phyloP scores from a whole-genome alignment of 2,888 invertebrate genomes.

The Fragum sueziense region DNA sequence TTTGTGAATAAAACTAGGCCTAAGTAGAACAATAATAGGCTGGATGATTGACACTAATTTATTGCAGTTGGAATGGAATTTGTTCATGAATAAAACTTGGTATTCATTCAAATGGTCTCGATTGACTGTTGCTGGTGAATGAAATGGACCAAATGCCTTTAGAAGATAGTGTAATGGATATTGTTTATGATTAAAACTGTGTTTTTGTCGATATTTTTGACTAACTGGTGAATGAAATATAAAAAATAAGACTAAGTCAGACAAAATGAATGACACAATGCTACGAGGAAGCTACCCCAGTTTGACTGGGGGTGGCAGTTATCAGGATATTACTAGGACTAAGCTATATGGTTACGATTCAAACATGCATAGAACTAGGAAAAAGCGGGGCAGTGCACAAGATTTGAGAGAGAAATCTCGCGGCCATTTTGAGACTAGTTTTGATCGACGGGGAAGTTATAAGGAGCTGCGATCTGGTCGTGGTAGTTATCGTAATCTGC shows the following conservation, averaged over 20 bases:
- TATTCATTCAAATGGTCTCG: no score
- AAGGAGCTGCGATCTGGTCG: neutral
- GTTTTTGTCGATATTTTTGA: neutral
- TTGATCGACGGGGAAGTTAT: conserved; percentile 3
- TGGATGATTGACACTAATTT: no score
- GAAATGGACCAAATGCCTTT: no score
- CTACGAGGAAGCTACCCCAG: conserved; percentile 16
- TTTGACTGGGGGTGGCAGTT: conserved; percentile 17
- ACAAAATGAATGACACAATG: conserved; percentile 40
- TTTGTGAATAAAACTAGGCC: no score
- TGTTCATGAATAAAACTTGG: no score
- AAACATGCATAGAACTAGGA: neutral
- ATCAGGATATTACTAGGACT: conserved; percentile 6
- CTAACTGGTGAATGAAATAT: neutral
- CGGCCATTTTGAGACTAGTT: neutral
- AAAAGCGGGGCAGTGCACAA: neutral
- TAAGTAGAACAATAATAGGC: no score
- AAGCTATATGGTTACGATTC: neutral
- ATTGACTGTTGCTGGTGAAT: no score
- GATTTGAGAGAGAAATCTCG: conserved; percentile 5
- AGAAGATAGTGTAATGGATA: neutral
- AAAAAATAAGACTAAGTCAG: no score
- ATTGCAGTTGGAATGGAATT: no score
- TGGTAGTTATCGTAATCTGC: conserved; percentile 2
- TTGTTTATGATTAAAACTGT: no score